Conservation (phyloP, 1,140 invertebrate genomes). For the Megathymus violae region DNA sequence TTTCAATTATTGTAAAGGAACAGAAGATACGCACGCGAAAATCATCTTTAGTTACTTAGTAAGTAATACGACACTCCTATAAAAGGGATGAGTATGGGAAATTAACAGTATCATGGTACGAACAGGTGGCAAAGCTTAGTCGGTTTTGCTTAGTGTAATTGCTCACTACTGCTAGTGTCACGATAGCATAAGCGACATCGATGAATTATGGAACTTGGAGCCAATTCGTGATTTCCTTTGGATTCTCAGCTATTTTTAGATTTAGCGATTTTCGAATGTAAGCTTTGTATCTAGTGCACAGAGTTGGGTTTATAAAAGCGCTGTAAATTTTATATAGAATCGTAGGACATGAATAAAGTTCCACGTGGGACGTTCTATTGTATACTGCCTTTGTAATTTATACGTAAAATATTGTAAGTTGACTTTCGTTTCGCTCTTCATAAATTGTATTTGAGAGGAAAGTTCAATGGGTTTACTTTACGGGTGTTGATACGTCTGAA, state of each 20-base stretch:
- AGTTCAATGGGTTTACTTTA: conserved; percentile 35
- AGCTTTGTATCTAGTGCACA: conserved; percentile 12
- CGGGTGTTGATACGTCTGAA: not conserved
- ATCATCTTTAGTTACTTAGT: conserved; percentile 34
- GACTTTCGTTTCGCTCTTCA: conserved; percentile 29
- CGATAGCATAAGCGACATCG: conserved; percentile 55
- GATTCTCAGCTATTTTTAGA: conserved; percentile 27
- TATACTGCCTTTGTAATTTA: conserved; percentile 40
- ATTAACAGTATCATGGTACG: conserved; percentile 67
- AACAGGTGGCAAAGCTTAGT: conserved; percentile 75
- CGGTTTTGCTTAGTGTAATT: conserved; percentile 71
- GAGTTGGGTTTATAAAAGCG: conserved; percentile 25
- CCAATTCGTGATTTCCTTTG: conserved; percentile 29
- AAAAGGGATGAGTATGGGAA: conserved; percentile 44
- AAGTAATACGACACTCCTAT: conserved; percentile 43
- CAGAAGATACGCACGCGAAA: conserved; percentile 34
- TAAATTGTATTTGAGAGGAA: conserved; percentile 26
- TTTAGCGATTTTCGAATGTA: conserved; percentile 11
- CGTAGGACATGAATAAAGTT: conserved; percentile 38
- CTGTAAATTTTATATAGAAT: conserved; percentile 25
- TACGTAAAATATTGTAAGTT: conserved; percentile 28
- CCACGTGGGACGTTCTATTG: conserved; percentile 51
- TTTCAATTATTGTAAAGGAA: conserved; percentile 36
- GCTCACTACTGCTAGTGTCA: conserved; percentile 63
- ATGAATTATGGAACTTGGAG: conserved; percentile 49